Evolutionary conservation across 2,888 invertebrate genomes (phyloP), one percentile per base, ranked within the genome.

Genomic region (Steromphala cineraria): DNA sequence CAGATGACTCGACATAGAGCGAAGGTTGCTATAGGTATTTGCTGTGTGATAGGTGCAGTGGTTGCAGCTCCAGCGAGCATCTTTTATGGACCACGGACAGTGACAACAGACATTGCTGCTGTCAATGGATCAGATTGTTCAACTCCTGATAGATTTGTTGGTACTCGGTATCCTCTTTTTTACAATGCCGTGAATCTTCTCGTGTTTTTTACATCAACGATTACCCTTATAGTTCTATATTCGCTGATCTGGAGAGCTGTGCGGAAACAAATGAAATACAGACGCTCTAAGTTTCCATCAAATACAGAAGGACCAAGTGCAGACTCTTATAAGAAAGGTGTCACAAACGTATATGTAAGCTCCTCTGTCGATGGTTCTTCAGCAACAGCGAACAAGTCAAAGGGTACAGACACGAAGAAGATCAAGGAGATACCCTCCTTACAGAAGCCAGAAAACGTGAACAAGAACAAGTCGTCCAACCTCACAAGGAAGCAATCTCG

Each of bases 101-200:
- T 80, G 19, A 21, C 55, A 15, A 80, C 80, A 24, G 56, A 56
- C 7, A 24, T 31, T 15, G 13, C 19, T 13, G 36, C 82, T 31
- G 36, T 88, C 19, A 83, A 80, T 5, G 86, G 87, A 10, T 86
- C 84, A 0, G 88, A 90, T 75, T 90, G 89, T 71, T 87, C 88
- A 8, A 87, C 85, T 0, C 81, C 82, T 7, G 88, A 89, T 75
- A 62, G 53, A 8, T 85, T 84, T 78, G 62, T 79, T 36, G 78
- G 84, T 1, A 85, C 87, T 0, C 56, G 78, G 10, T 86, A 83
- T 77, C 87, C 87, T 1, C 75, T 84, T 2, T 40, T 85, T 8
- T 85, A 87, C 52, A 82, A 84, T 40, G 80, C 79, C n/a, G 53
- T 81, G 62, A 79, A 62, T n/a, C 76, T 80, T 28, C 28, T 81